These are phyloP conservation scores for Aphaenogaster ashmeadi DNA, from an alignment of 1,140 invertebrate species.

Conservation along the genomic window DNA sequence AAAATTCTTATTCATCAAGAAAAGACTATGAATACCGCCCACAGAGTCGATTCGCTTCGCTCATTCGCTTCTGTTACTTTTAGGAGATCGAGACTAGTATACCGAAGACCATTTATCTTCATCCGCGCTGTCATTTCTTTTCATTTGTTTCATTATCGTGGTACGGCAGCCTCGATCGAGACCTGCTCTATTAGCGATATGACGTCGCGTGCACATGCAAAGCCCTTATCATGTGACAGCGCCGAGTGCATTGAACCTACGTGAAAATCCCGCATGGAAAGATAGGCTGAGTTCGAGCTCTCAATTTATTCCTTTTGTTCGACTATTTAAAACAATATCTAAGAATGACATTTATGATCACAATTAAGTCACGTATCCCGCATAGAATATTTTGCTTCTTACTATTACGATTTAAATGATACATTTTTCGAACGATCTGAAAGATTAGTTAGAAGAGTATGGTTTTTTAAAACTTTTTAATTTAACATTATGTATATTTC, in stretches of 20 bases:
- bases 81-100: constrained; percentile 70
- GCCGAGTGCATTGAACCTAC: constrained; percentile 70
- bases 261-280: constrained; percentile 30
- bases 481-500: background rate
- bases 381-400: background rate
- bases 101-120: constrained; percentile 71
- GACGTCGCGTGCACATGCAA: constrained; percentile 57
- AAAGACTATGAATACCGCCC: background rate
- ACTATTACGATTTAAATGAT: background rate
- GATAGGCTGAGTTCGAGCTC: background rate
- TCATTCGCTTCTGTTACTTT: constrained; percentile 70
- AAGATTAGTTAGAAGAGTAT: background rate
- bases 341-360: background rate
- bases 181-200: constrained; percentile 68
- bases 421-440: background rate
- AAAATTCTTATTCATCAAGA: constrained; percentile 1
- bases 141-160: constrained; percentile 71
- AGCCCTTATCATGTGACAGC: constrained; percentile 71
- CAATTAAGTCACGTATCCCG: background rate
- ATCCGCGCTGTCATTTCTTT: constrained; percentile 72
- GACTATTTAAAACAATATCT: background rate
- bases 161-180: constrained; percentile 67
- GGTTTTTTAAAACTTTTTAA: background rate
- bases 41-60: constrained; percentile 54
- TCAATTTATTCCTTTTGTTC: constrained; percentile 10